Percentiles rank a stretch among this genome's conserved stretches.
These are phyloP conservation scores for Cephus spinipes DNA, from an alignment of 2,888 invertebrate genomes.

Conservation along the genomic window DNA sequence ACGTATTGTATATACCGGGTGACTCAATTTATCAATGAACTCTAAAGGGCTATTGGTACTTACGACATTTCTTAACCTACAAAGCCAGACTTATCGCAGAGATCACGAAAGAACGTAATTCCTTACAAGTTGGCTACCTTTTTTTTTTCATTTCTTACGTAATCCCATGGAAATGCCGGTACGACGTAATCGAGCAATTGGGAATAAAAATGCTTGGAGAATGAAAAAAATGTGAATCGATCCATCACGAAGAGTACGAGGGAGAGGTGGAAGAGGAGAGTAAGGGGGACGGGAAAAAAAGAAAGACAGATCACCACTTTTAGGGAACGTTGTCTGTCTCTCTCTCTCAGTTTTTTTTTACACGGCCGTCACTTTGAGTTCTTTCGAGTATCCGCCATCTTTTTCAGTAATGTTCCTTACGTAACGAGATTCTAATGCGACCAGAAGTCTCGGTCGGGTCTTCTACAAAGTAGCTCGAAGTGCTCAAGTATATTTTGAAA, in stretches of 20 bases:
- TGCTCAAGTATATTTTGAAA: neutral
- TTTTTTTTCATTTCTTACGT: neutral
- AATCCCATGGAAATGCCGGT: neutral
- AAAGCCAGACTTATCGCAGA: conserved; percentile 4
- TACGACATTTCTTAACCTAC: neutral
- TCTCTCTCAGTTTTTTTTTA: neutral
- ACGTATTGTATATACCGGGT: neutral
- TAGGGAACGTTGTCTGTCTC: neutral
- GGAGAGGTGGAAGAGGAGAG: no score
- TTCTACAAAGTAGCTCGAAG: neutral
- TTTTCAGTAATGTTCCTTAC: neutral
- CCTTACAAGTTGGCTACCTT: neutral
- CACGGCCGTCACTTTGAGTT: neutral
- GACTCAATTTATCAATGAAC: neutral
- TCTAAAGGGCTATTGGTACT: no score
- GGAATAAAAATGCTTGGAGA: neutral
- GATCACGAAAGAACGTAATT: conserved; percentile 26
- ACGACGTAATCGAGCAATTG: neutral
- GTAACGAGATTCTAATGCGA: neutral
- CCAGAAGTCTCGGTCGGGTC: neutral
- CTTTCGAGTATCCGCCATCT: neutral
- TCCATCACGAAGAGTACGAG: no score
- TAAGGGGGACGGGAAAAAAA: no score
- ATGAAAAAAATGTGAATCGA: neutral
- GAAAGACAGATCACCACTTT: neutral